Base-by-base conservation (phyloP, 2,113 vertebrate genomes). In the Ochotona princeps region DNA sequence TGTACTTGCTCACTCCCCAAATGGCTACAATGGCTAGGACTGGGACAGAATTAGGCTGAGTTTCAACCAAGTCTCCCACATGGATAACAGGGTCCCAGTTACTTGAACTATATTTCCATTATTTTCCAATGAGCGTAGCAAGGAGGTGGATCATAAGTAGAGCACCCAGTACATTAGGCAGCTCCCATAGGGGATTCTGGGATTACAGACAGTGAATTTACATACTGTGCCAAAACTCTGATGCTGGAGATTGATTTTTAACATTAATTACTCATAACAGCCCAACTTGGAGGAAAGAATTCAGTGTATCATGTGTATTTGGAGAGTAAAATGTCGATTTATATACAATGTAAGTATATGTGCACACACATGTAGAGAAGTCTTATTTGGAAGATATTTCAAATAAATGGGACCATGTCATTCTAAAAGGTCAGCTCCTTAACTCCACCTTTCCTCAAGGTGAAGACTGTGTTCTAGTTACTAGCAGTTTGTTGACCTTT, bases 301-400 rank as follows among this genome's bases (percentile, higher is more conserved):
- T 65, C 5, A 83, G 54, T 18, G 80, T 76, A 17, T 76, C 14
- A 35, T 54, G 18, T 75, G 70, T 23, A 78, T 65, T 54, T 75
- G 14, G 82, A n/a, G 35, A 76, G 74, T 66, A 17, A 78, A 84
- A 87, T 79, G 38, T 73, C 15, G 78, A 51, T n/a, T 20, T 89
- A 15, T n/a, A 44, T 1, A n/a, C 1, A 32, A 65, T 23, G 15
- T 26, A 44, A 92, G 79, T 60, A 63, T 32, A 79, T 57, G 2
- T 57, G 18, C n/a, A 66, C 38, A 90, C 1, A 51, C 7, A 60
- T 60, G 8, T 3, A 70, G 10, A 89, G 17, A 86, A 89, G 82
- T 87, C 26, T 25, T 66, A 57, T 44, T 83, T 85, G 63, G 75
- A 86, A 25, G n/a, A 61, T 74, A 74, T 44, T 90, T 91, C 32